Percentiles rank a stretch among this genome's conserved stretches.
These are phyloP conservation scores for Podarcis lilfordi DNA, from an alignment of 2,797 vertebrate genomes.

Conservation along the genomic window DNA sequence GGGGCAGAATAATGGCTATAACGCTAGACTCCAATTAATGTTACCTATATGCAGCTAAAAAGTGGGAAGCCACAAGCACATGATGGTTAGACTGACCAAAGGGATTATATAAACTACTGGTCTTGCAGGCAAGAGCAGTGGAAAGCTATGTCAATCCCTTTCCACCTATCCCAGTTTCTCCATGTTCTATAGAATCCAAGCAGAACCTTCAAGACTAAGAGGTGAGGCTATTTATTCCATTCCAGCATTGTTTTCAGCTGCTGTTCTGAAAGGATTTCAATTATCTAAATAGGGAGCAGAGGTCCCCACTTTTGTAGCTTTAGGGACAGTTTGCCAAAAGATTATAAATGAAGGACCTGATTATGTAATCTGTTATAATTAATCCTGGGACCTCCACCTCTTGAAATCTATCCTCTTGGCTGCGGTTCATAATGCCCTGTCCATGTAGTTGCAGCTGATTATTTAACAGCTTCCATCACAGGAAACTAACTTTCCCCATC, in stretches of 20 bases:
- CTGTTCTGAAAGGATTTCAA: conserved; percentile 22
- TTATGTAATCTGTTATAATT: conserved; percentile 23
- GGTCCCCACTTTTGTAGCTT: not conserved
- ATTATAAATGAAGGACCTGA: conserved; percentile 13
- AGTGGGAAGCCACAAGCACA: not conserved
- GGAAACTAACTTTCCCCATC: not conserved
- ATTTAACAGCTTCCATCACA: not conserved
- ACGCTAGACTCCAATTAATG: not conserved
- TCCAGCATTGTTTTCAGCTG: not conserved
- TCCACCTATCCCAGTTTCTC: not conserved
- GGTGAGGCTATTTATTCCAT: not conserved
- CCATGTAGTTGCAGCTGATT: not conserved
- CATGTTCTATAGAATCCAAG: not conserved
- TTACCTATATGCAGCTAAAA: not conserved
- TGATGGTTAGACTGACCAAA: not conserved
- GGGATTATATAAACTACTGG: not conserved
- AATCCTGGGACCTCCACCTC: not conserved
- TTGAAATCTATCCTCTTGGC: not conserved
- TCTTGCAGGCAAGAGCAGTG: not conserved
- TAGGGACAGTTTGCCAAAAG: conserved; percentile 1
- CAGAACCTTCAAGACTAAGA: not conserved
- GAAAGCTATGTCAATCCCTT: not conserved
- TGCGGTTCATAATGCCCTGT: not conserved
- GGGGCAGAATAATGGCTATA: not conserved
- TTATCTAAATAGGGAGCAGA: not conserved